Base-by-base conservation (phyloP, 2,113 vertebrate species). In the Gymnobelideus leadbeateri region DNA sequence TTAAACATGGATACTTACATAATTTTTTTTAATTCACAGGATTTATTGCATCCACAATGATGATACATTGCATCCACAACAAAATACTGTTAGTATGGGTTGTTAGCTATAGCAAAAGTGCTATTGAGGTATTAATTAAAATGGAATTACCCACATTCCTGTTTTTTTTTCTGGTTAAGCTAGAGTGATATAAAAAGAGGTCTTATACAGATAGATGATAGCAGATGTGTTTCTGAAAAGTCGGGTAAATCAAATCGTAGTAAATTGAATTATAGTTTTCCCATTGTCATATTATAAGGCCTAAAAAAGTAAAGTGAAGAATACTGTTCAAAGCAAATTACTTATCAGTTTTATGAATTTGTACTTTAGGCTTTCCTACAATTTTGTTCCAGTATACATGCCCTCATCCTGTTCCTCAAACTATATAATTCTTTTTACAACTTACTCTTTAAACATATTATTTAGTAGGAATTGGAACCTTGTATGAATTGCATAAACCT, bases 151-250 rank as follows among this genome's bases (percentile, higher is more conserved):
- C 68, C 91, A 50, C 92, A 51, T 92, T 93, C 25, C 55, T 47
- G 68, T 68, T 68, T 94, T 94, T 92, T 97, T 61, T 91, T 19
- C 25, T 91, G 93, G 93, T 93, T 51, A 94, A 7, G 1, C 3
- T 84, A 84, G 50, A 49, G 94, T 46, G 31, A 53, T 89, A 28
- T 53, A 23, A 54, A 68, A 89, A 90, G 55, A 93, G 89, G 47
- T 93, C 47, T 90, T 53, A 12, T 26, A 91, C 5, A 92, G 52
- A 92, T 92, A 77, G 89, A 54, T 68, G 50, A 31, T 9, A 49
- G 31, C 92, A 53, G n/a, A 61, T 50, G 12, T 92, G 9, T 93
- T 96, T 96, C 23, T 46, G 57, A 93, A 95, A 96, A 95, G 51
- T 10, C 50, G 57, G 90, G 31, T 47, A 92, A 53, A 89, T 90